These are phyloP conservation scores for Helleia helle DNA, from an alignment of 2,888 invertebrate genomes.

Conservation along the genomic window DNA sequence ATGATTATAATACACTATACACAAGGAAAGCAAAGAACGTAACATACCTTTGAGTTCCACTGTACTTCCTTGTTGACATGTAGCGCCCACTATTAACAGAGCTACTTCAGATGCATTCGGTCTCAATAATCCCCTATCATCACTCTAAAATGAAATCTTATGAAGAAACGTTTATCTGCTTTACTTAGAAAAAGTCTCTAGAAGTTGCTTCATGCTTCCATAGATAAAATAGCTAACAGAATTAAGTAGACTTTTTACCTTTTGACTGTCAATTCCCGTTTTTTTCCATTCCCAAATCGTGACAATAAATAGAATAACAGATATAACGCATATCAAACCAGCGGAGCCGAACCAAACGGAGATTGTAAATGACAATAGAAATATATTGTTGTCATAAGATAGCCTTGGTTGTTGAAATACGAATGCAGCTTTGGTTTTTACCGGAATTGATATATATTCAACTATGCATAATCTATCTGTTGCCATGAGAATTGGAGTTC, in stretches of 20 bases:
- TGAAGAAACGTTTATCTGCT: too few relatives aligned
- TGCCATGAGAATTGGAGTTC: background rate
- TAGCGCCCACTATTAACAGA: conserved; percentile 69
- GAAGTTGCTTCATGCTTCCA: too few relatives aligned
- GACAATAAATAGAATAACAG: conserved; percentile 34
- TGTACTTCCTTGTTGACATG: conserved; percentile 74
- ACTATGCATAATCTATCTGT: background rate
- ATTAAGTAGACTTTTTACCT: conserved; percentile 25
- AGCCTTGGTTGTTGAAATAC: conserved; percentile 78
- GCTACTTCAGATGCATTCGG: conserved; percentile 61
- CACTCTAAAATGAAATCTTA: background rate
- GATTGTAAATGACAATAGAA: conserved; percentile 74
- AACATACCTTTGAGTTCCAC: conserved; percentile 29
- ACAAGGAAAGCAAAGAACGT: too few relatives aligned
- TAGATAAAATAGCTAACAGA: background rate
- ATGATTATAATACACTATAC: too few relatives aligned
- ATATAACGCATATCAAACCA: conserved; percentile 43
- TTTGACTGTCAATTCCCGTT: conserved; percentile 5
- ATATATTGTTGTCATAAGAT: conserved; percentile 78
- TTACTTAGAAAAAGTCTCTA: too few relatives aligned
- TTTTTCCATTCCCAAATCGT: conserved; percentile 44
- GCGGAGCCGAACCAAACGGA: conserved; percentile 75
- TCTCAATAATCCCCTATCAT: conserved; percentile 29
- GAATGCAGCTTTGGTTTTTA: conserved; percentile 53
- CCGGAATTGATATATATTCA: conserved; percentile 58